phyloP scores from a whole-genome alignment of 2,113 vertebrate species.

The Sebastes schlegelii region DNA sequence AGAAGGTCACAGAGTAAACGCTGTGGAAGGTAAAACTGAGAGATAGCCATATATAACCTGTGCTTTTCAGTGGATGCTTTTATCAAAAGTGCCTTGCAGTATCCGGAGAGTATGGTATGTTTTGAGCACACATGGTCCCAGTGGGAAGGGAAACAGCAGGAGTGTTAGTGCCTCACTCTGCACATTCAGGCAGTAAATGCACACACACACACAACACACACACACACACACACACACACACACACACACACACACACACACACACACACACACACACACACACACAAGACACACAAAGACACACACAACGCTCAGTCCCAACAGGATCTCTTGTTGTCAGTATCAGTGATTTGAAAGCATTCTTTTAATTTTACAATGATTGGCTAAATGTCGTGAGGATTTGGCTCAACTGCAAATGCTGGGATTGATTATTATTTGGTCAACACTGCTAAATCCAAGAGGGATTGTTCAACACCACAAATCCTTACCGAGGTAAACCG shows the following conservation, averaged over 20 bases:
- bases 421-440: too few relatives aligned
- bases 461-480: neutral
- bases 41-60: too few relatives aligned
- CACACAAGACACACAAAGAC: neutral
- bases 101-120: neutral
- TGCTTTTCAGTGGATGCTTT: neutral
- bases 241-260: neutral
- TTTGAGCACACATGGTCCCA: neutral
- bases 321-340: too few relatives aligned
- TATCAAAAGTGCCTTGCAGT: neutral
- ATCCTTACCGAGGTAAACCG: neutral
- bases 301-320: neutral
- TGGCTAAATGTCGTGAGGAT: too few relatives aligned
- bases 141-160: neutral
- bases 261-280: neutral
- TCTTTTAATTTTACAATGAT: too few relatives aligned
- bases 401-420: too few relatives aligned
- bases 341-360: too few relatives aligned
- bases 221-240: conserved; percentile 7
- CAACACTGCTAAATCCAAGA: too few relatives aligned
- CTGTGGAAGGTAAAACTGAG: neutral
- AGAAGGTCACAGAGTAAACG: conserved; percentile 24
- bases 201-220: neutral
- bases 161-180: neutral
- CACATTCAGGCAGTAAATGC: neutral